phyloP scores from a whole-genome alignment of 1,140 invertebrate species.

The Probaryconus sp. region DNA sequence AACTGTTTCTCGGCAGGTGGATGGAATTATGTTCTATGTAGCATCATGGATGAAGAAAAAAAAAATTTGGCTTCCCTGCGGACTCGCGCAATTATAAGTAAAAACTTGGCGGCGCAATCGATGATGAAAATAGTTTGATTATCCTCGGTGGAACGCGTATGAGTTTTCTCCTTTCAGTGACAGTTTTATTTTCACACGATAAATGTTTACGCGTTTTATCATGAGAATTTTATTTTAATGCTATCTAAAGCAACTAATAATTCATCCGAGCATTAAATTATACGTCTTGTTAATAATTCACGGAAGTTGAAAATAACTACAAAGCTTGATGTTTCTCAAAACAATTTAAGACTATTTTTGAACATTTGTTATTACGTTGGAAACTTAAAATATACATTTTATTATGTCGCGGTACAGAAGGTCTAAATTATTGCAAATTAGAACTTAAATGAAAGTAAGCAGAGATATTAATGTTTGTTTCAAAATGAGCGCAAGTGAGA shows the following conservation, averaged over 20 bases:
- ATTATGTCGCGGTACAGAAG: too few species aligned
- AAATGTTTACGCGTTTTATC: not conserved
- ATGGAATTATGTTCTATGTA: constrained; percentile 17
- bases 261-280: not conserved
- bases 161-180: not conserved
- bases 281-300: too few species aligned
- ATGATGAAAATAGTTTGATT: constrained; percentile 17
- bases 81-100: constrained; percentile 16
- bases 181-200: not conserved
- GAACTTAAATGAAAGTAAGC: too few species aligned
- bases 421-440: too few species aligned
- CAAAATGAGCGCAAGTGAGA: too few species aligned
- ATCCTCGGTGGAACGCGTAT: not conserved
- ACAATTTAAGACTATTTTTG: too few species aligned
- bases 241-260: not conserved
- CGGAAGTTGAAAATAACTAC: not conserved
- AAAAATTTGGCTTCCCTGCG: constrained; percentile 9
- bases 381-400: too few species aligned
- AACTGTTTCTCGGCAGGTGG: constrained; percentile 8
- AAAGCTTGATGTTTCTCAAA: too few species aligned
- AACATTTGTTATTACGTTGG: too few species aligned
- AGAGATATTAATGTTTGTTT: too few species aligned
- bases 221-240: not conserved
- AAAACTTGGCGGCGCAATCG: not conserved
- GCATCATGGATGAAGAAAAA: constrained; percentile 12